A percentile compares a stretch with the other conserved stretches of the same genome.
phyloP scores from a whole-genome alignment of 1,140 invertebrate species.

The Trichoplusia ni region DNA sequence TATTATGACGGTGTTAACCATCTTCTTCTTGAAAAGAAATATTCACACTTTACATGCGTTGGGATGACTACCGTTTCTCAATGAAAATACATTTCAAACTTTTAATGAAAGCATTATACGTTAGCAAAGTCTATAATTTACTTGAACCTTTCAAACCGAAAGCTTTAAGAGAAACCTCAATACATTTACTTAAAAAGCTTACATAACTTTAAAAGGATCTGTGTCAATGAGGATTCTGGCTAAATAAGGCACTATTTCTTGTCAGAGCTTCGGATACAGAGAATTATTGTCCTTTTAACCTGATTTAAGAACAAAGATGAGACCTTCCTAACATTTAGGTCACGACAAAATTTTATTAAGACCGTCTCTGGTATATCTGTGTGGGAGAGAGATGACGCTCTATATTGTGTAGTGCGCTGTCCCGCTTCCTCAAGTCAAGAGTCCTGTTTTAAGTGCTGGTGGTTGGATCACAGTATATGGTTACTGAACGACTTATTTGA shows the following conservation, averaged over 20 bases:
- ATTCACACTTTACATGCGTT: too few species aligned
- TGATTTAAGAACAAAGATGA: conserved; percentile 24
- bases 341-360: neutral
- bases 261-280: conserved; percentile 20
- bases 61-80: neutral
- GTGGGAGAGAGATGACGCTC: too few species aligned
- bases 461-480: too few species aligned
- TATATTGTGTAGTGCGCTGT: too few species aligned
- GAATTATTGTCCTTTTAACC: conserved; percentile 28
- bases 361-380: neutral
- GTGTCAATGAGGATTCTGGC: neutral
- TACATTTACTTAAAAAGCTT: neutral
- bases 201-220: neutral
- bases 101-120: neutral
- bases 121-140: neutral
- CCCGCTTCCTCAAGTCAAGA: too few species aligned
- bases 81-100: neutral
- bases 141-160: too few species aligned
- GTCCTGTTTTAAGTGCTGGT: too few species aligned
- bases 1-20: too few species aligned
- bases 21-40: too few species aligned
- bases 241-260: conserved; percentile 20
- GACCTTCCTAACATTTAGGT: neutral
- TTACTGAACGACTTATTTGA: too few species aligned
- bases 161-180: conserved; percentile 2